Evolutionary conservation across 2,113 vertebrate genomes (phyloP).

Genomic region (Dolichallabes microphthalmus): DNA sequence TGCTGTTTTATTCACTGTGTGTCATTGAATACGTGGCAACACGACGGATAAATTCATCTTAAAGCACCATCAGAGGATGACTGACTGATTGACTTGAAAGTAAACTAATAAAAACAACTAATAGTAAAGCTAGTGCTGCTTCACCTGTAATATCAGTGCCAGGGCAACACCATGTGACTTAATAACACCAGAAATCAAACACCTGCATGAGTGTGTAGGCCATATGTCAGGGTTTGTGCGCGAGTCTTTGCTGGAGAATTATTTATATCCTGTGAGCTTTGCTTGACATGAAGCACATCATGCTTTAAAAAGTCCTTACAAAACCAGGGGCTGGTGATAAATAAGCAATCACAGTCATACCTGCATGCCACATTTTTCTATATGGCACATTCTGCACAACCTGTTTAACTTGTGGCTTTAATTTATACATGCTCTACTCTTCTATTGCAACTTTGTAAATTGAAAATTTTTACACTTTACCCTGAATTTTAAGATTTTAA

Average conservation of each 20-base stretch:
- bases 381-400: too few species aligned
- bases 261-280: background rate
- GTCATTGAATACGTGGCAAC: constrained; percentile 9
- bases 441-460: too few species aligned
- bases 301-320: background rate
- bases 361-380: too few species aligned
- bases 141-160: background rate
- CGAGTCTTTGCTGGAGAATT: background rate
- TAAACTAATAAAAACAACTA: background rate
- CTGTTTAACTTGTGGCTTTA: too few species aligned
- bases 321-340: background rate
- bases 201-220: background rate
- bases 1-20: background rate
- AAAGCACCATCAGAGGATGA: background rate
- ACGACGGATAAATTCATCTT: background rate
- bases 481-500: too few species aligned
- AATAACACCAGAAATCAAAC: background rate
- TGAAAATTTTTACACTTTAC: too few species aligned
- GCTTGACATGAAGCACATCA: background rate
- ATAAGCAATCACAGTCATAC: too few species aligned
- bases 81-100: background rate
- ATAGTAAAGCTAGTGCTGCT: background rate
- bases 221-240: background rate
- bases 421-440: too few species aligned
- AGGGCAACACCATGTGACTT: background rate